Conservation (phyloP, 37 sponge, comb jelly and placozoan species). For the Halichondria panicea region DNA sequence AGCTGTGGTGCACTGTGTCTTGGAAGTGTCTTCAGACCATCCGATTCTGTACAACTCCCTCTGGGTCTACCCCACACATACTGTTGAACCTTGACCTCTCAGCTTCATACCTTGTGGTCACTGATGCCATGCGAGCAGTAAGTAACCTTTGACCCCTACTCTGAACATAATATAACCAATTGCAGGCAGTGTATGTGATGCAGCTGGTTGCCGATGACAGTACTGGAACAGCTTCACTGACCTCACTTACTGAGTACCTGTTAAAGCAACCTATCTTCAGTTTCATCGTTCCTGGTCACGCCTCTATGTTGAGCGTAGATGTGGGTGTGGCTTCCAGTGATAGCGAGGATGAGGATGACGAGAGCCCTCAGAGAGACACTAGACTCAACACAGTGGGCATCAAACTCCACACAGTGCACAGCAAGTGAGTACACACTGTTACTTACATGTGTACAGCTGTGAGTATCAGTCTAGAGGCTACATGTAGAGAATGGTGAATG, state of each 20-base stretch:
- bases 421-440: slow-evolving; percentile 71
- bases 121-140: slow-evolving; percentile 79
- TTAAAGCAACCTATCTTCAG: slow-evolving; percentile 83
- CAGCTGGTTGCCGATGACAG: slow-evolving; percentile 52
- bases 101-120: slow-evolving; percentile 66
- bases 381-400: slow-evolving; percentile 43
- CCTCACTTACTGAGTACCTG: slow-evolving; percentile 72
- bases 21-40: slow-evolving; percentile 92
- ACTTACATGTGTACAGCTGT: no score
- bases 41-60: slow-evolving; percentile 3
- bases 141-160: slow-evolving; percentile 1
- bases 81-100: slow-evolving; percentile 69
- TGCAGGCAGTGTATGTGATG: slow-evolving; percentile 69
- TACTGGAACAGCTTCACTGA: slow-evolving; percentile 62
- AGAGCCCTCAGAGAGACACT: no score
- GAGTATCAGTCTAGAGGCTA: no score
- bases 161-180: not conserved
- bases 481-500: no score
- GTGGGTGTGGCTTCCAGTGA: slow-evolving; percentile 28
- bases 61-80: slow-evolving; percentile 31
- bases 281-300: slow-evolving; percentile 53
- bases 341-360: slow-evolving; percentile 36
- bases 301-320: slow-evolving; percentile 1
- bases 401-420: slow-evolving; percentile 66
- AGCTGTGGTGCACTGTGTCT: slow-evolving; percentile 86